Evolutionary conservation across 2,797 vertebrate species (phyloP).

Genomic region (Chanos chanos): DNA sequence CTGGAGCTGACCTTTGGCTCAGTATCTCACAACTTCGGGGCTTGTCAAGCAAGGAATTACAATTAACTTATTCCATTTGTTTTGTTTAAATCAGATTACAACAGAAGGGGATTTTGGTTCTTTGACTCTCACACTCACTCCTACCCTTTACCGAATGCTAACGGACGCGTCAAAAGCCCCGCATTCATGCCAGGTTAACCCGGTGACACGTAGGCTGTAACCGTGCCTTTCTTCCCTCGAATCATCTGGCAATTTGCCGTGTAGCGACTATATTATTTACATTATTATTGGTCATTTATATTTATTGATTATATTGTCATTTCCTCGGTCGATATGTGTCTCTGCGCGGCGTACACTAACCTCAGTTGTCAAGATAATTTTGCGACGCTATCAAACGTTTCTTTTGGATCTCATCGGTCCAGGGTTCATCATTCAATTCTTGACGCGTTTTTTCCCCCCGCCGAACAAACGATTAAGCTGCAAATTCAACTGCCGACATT

Average conservation of each 20-base stretch:
- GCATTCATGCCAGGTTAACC: conserved; percentile 55
- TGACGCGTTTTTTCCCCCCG: too few species aligned
- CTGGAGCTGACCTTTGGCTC: conserved; percentile 64
- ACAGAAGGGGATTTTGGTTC: conserved; percentile 62
- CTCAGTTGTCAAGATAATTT: too few species aligned
- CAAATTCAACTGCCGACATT: too few species aligned
- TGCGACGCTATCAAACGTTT: too few species aligned
- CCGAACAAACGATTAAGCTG: too few species aligned
- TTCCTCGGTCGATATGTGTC: too few species aligned
- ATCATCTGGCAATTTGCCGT: conserved; percentile 73
- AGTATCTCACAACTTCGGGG: conserved; percentile 55
- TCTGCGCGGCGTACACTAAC: too few species aligned
- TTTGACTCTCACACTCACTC: conserved; percentile 27
- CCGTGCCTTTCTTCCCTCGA: conserved; percentile 75
- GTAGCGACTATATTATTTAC: conserved; percentile 66
- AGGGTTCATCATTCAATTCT: too few species aligned
- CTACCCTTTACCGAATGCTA: conserved; percentile 17
- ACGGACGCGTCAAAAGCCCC: conserved; percentile 59
- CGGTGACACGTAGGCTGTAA: conserved; percentile 76
- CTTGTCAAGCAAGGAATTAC: conserved; percentile 60
- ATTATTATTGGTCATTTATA: too few species aligned
- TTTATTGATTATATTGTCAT: too few species aligned
- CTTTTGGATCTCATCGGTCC: too few species aligned
- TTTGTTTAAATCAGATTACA: conserved; percentile 73
- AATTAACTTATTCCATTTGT: conserved; percentile 68